These are phyloP conservation scores for Antheraea mylitta DNA, from an alignment of 1,140 invertebrate genomes.

Conservation along the genomic window DNA sequence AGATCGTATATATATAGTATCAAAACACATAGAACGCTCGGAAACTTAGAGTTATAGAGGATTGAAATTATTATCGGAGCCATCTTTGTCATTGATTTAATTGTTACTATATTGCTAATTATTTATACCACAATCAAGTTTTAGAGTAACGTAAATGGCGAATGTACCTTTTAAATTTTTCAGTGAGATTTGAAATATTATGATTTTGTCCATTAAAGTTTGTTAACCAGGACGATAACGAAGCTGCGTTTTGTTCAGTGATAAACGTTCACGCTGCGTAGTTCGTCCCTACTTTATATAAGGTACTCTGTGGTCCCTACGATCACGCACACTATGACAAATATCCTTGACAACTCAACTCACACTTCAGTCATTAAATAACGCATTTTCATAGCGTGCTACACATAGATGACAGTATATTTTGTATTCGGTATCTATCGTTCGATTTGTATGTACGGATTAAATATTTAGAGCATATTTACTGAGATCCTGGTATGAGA, in stretches of 20 bases:
- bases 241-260: slow-evolving; percentile 36
- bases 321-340: slow-evolving; percentile 30
- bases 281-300: slow-evolving; percentile 10
- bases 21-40: background rate
- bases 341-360: slow-evolving; percentile 53
- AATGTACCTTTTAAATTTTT: too few relatives aligned
- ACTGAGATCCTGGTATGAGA: too few relatives aligned
- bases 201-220: too few relatives aligned
- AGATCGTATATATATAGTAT: slow-evolving; percentile 26
- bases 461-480: background rate
- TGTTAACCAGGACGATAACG: slow-evolving; percentile 41
- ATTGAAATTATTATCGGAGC: too few relatives aligned
- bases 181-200: too few relatives aligned
- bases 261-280: slow-evolving; percentile 29
- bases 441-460: background rate
- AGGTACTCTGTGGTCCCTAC: too few relatives aligned
- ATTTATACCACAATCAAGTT: too few relatives aligned
- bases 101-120: too few relatives aligned
- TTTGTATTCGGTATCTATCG: background rate
- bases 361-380: slow-evolving; percentile 43
- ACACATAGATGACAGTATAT: slow-evolving; percentile 15
- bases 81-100: too few relatives aligned
- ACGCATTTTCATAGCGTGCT: slow-evolving; percentile 52
- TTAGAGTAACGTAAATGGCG: too few relatives aligned
- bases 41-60: too few relatives aligned